A percentile compares a stretch with the other conserved stretches of the same genome.
Evolutionary conservation across 2,888 invertebrate genomes (phyloP).

Genomic region (Embidobia sp.): DNA sequence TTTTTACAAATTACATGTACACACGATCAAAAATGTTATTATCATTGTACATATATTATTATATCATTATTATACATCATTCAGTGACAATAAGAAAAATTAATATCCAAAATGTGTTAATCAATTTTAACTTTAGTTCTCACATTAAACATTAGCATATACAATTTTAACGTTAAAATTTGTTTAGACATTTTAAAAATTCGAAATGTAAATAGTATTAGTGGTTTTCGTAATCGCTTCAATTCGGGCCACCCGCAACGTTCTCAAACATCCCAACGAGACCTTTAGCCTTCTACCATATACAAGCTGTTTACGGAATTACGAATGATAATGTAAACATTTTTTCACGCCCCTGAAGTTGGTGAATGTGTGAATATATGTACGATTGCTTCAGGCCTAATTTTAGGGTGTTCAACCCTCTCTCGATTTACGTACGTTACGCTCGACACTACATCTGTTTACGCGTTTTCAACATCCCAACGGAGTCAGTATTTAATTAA

Average conservation of each 20-base stretch:
- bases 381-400: conserved; percentile 76
- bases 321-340: conserved; percentile 82
- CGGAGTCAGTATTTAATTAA: conserved; percentile 68
- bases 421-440: conserved; percentile 63
- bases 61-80: no score
- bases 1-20: no score
- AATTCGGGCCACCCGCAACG: conserved; percentile 78
- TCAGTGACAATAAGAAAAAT: no score
- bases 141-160: not conserved
- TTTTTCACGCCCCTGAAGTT: conserved; percentile 79
- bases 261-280: conserved; percentile 61
- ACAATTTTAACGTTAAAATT: not conserved
- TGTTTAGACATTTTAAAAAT: conserved; percentile 16
- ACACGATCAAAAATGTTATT: no score
- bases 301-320: conserved; percentile 79
- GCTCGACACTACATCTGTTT: conserved; percentile 71
- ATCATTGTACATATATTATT: no score
- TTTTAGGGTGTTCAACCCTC: conserved; percentile 81
- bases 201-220: conserved; percentile 35
- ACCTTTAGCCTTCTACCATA: conserved; percentile 63
- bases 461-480: conserved; percentile 69
- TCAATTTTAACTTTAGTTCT: not conserved
- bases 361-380: conserved; percentile 70
- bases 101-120: no score
- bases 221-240: conserved; percentile 57